These are phyloP conservation scores for Cherax destructor DNA, from an alignment of 1,140 invertebrate genomes.

Conservation along the genomic window DNA sequence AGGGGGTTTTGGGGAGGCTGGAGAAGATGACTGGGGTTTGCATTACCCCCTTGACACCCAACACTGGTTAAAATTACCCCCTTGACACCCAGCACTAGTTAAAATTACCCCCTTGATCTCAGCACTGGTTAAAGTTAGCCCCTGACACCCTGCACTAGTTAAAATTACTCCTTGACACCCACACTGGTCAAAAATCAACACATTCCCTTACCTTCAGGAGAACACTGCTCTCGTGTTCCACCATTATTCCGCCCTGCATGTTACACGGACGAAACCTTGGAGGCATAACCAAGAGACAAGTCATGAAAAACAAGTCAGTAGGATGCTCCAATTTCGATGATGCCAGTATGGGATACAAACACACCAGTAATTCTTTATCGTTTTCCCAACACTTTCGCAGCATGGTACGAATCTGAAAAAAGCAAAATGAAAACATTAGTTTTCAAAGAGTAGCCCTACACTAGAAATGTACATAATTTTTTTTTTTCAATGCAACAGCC, in stretches of 20 bases:
- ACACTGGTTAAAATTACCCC: no score
- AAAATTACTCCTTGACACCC: no score
- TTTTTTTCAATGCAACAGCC: no score
- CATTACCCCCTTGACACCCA: no score
- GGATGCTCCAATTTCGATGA: slow-evolving; percentile 79
- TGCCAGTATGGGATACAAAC: slow-evolving; percentile 85
- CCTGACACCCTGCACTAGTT: no score
- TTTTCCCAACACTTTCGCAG: slow-evolving; percentile 86
- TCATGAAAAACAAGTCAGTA: slow-evolving; percentile 93
- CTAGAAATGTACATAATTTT: no score
- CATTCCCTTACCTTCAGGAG: slow-evolving; percentile 51
- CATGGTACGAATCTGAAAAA: slow-evolving; percentile 79
- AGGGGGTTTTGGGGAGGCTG: no score
- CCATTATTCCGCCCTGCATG: slow-evolving; percentile 39
- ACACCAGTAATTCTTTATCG: slow-evolving; percentile 83
- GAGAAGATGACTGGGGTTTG: no score
- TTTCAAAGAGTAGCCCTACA: neutral
- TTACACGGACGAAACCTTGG: slow-evolving; percentile 85
- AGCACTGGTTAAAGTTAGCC: no score
- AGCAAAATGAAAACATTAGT: slow-evolving; percentile 41
- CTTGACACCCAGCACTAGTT: no score
- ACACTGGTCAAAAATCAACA: no score
- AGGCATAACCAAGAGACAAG: slow-evolving; percentile 90
- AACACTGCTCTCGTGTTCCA: slow-evolving; percentile 65
- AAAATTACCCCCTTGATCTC: no score